Percentiles rank a stretch among this genome's conserved stretches.
These are phyloP conservation scores for Nixonia krombeini DNA, from an alignment of 1,140 invertebrate genomes.

Conservation along the genomic window DNA sequence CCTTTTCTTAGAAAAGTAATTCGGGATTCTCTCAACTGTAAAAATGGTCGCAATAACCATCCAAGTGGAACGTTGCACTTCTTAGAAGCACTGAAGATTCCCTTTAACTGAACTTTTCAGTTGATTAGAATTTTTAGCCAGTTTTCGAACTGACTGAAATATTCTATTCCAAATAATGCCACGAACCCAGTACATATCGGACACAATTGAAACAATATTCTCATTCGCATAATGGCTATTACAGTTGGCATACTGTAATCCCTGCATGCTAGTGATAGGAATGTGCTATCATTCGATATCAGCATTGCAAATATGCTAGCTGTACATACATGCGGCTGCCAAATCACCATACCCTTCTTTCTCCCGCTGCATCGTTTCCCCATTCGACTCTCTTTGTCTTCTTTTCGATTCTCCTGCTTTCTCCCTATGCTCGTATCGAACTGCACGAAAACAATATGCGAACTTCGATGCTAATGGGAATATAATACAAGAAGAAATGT, in stretches of 20 bases:
- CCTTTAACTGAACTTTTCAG: neutral
- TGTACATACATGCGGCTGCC: slow-evolving; percentile 40
- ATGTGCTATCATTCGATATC: slow-evolving; percentile 61
- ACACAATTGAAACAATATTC: slow-evolving; percentile 47
- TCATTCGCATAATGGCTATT: slow-evolving; percentile 42
- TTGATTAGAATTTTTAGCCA: neutral
- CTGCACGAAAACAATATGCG: slow-evolving; percentile 59
- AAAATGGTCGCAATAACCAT: no score
- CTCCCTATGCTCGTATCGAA: slow-evolving; percentile 25
- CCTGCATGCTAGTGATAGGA: slow-evolving; percentile 50
- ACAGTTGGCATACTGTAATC: slow-evolving; percentile 39
- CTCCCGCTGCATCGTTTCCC: slow-evolving; percentile 1
- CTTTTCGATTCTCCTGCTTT: slow-evolving; percentile 32
- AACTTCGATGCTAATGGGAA: slow-evolving; percentile 56
- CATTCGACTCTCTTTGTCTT: slow-evolving; percentile 21
- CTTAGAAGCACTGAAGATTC: no score
- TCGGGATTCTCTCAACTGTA: no score
- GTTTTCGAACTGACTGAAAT: slow-evolving; percentile 25
- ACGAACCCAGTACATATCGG: slow-evolving; percentile 29
- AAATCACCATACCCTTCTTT: slow-evolving; percentile 34
- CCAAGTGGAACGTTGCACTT: no score
- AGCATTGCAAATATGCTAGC: slow-evolving; percentile 57
- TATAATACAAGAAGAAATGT: slow-evolving; percentile 51
- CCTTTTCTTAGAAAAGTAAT: neutral
- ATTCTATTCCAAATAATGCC: slow-evolving; percentile 49